phyloP scores from a whole-genome alignment of 1,140 invertebrate species.

The Drosophila rufa region DNA sequence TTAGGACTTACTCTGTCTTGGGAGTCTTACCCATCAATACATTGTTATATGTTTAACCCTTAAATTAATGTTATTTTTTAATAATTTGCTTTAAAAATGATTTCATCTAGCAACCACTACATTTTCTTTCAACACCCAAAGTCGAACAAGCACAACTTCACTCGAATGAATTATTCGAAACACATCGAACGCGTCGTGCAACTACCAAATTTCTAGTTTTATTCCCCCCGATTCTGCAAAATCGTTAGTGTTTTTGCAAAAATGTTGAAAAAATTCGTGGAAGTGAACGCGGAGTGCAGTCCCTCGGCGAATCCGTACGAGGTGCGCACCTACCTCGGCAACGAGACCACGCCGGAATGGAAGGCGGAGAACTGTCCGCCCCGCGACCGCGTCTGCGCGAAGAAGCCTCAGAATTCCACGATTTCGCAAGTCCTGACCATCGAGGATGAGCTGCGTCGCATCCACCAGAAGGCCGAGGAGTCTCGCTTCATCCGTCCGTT shows the following conservation, averaged over 20 bases:
- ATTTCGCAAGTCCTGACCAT: constrained; percentile 75
- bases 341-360: constrained; percentile 61
- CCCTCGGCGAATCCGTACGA: constrained; percentile 78
- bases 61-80: too few species aligned
- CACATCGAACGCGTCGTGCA: constrained; percentile 17
- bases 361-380: constrained; percentile 56
- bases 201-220: constrained; percentile 50
- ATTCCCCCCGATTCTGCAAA: constrained; percentile 29
- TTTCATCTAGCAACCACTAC: background rate
- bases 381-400: constrained; percentile 59
- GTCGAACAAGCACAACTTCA: background rate
- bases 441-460: constrained; percentile 73
- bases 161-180: constrained; percentile 17
- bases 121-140: background rate
- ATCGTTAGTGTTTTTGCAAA: constrained; percentile 48
- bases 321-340: constrained; percentile 77
- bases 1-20: too few species aligned
- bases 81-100: too few species aligned
- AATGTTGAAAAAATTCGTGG: constrained; percentile 83
- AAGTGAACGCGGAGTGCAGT: constrained; percentile 69
- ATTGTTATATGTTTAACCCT: too few species aligned
- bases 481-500: constrained; percentile 59
- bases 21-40: too few species aligned
- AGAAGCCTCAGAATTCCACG: constrained; percentile 62
- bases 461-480: constrained; percentile 69